A percentile compares a stretch with the other conserved stretches of the same genome.
phyloP scores from a whole-genome alignment of 2,113 vertebrate genomes.

The Lasiurus cinereus region DNA sequence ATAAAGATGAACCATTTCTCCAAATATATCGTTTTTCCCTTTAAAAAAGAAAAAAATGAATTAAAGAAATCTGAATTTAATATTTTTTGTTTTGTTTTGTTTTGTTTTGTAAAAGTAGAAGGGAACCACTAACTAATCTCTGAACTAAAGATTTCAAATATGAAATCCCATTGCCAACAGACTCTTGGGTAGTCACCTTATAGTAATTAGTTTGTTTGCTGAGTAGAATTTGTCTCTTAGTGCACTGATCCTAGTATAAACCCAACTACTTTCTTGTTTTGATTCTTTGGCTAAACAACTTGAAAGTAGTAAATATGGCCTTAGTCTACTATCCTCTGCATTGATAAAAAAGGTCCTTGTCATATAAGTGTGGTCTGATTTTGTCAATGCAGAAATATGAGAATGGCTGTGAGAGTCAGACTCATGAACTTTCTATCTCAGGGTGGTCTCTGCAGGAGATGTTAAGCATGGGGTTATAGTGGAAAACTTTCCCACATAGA shows the following conservation, averaged over 20 bases:
- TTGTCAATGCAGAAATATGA: background rate
- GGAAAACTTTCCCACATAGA: background rate
- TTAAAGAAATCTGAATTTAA: constrained; percentile 1
- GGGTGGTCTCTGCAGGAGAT: background rate
- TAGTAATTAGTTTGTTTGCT: background rate
- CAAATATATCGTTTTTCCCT: constrained; percentile 99
- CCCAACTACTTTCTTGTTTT: background rate
- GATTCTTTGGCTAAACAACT: background rate
- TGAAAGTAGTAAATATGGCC: background rate
- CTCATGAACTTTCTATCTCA: background rate
- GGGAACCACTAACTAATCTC: background rate
- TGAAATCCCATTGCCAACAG: background rate
- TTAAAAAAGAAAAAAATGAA: constrained; percentile 60
- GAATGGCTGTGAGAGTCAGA: background rate
- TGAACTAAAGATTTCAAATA: background rate
- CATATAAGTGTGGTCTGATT: background rate
- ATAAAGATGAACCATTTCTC: constrained; percentile 97
- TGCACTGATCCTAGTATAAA: background rate
- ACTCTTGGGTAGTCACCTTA: background rate
- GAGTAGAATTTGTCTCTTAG: background rate
- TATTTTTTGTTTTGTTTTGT: constrained; percentile 39
- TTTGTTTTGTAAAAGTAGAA: constrained; percentile 3
- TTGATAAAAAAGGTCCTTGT: background rate
- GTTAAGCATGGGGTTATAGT: too few species aligned
- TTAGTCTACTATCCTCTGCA: background rate